Conservation (phyloP, 2,113 vertebrate genomes). For the Halcyon malimbica region DNA sequence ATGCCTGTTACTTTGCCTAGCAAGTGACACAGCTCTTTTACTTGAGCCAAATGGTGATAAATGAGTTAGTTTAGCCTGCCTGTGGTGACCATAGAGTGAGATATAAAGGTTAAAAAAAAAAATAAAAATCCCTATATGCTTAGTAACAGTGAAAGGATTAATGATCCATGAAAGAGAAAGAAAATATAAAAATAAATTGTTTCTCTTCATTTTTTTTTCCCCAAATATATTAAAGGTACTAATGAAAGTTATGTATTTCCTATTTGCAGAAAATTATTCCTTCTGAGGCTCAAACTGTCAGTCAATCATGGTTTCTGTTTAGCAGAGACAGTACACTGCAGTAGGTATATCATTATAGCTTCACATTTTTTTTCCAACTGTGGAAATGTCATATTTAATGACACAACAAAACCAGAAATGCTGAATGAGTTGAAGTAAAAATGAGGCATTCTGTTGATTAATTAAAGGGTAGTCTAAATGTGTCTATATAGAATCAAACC, state of each 20-base stretch:
- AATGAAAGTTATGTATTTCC: neutral
- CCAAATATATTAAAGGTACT: neutral
- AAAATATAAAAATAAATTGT: neutral
- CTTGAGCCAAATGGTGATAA: neutral
- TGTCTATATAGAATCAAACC: neutral
- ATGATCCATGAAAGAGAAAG: neutral
- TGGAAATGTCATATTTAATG: conserved; percentile 60
- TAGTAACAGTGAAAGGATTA: neutral
- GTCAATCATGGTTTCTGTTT: conserved; percentile 41
- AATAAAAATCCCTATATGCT: rapidly evolving
- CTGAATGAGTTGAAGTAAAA: conserved; percentile 31
- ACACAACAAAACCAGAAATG: conserved; percentile 34
- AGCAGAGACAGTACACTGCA: neutral
- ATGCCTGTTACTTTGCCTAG: neutral
- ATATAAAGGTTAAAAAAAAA: neutral
- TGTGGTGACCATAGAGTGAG: neutral
- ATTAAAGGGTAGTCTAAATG: conserved; percentile 30
- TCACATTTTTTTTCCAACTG: conserved; percentile 35
- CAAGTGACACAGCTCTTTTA: neutral
- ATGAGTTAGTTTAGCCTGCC: neutral
- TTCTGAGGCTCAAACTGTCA: conserved; percentile 15
- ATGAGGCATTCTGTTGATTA: conserved; percentile 7
- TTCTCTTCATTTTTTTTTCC: neutral
- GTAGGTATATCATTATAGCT: neutral
- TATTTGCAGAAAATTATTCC: conserved; percentile 42